Percentiles rank a stretch among this genome's conserved stretches.
Evolutionary conservation across 2,888 invertebrate genomes (phyloP).

Genomic region (Caenorhabditis sp.): DNA sequence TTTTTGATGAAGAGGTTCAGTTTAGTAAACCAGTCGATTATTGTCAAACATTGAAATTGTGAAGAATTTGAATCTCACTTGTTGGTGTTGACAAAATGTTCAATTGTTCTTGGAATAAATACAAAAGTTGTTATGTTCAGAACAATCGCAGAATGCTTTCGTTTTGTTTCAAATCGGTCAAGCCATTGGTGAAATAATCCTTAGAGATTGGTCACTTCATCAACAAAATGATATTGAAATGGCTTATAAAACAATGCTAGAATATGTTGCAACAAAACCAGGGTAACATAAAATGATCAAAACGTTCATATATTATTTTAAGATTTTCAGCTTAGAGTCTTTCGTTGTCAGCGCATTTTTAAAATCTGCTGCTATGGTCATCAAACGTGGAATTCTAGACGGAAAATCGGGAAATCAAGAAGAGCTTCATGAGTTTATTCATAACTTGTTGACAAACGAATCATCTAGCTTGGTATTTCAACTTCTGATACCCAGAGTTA

Average conservation of each 20-base stretch:
- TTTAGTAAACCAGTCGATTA: no score
- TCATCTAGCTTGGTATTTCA: constrained; percentile 76
- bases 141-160: constrained; percentile 75
- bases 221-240: constrained; percentile 79
- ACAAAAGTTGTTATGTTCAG: constrained; percentile 32
- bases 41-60: no score
- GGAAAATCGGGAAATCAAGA: constrained; percentile 76
- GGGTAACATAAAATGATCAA: constrained; percentile 4
- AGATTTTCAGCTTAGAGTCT: constrained; percentile 71
- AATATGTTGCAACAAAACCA: constrained; percentile 36
- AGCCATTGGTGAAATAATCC: constrained; percentile 82
- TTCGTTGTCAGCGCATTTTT: constrained; percentile 70
- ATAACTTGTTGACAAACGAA: constrained; percentile 80
- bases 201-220: constrained; percentile 84
- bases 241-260: constrained; percentile 75
- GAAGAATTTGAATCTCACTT: no score
- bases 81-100: no score
- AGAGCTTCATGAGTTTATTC: constrained; percentile 75
- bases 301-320: no score
- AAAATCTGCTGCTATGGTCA: constrained; percentile 84
- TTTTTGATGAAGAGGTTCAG: no score
- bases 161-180: constrained; percentile 87
- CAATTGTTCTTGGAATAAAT: no score
- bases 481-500: not conserved
- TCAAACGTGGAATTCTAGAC: constrained; percentile 84